A percentile compares a stretch with the other conserved stretches of the same genome.
phyloP scores from a whole-genome alignment of 2,797 vertebrate species.

The Epinephelus malabaricus region DNA sequence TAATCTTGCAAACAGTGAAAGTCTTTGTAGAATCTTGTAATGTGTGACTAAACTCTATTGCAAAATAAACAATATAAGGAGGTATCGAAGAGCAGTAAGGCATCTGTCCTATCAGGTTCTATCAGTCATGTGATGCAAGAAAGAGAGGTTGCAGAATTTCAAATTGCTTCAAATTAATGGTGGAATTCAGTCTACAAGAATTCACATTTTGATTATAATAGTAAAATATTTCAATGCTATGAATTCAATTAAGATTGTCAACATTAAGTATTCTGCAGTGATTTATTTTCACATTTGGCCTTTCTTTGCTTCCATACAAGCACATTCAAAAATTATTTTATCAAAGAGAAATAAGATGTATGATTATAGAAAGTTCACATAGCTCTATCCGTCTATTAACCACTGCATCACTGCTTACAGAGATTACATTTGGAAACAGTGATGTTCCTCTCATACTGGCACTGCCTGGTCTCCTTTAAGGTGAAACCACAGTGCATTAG shows the following conservation, averaged over 20 bases:
- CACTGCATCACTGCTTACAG: not conserved
- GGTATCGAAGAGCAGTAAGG: too few relatives aligned
- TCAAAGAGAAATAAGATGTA: not conserved
- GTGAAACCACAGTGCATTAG: constrained; percentile 19
- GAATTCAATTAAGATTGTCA: too few relatives aligned
- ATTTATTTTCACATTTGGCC: too few relatives aligned
- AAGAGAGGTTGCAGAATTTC: not conserved
- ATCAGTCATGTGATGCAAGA: not conserved
- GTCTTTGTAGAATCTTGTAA: too few relatives aligned
- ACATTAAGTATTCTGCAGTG: too few relatives aligned
- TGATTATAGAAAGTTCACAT: not conserved
- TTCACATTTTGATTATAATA: too few relatives aligned
- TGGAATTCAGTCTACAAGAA: not conserved
- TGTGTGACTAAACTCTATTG: too few relatives aligned
- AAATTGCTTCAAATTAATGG: too few relatives aligned
- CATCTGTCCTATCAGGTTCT: not conserved
- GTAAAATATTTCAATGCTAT: too few relatives aligned
- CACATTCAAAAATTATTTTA: not conserved
- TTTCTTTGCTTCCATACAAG: not conserved
- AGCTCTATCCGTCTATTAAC: not conserved
- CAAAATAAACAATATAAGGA: too few relatives aligned
- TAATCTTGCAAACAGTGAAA: too few relatives aligned
- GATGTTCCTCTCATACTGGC: not conserved
- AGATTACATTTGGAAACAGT: not conserved
- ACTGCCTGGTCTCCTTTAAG: constrained; percentile 8